phyloP scores from a whole-genome alignment of 1,140 invertebrate species.

The Eulimnadia texana region DNA sequence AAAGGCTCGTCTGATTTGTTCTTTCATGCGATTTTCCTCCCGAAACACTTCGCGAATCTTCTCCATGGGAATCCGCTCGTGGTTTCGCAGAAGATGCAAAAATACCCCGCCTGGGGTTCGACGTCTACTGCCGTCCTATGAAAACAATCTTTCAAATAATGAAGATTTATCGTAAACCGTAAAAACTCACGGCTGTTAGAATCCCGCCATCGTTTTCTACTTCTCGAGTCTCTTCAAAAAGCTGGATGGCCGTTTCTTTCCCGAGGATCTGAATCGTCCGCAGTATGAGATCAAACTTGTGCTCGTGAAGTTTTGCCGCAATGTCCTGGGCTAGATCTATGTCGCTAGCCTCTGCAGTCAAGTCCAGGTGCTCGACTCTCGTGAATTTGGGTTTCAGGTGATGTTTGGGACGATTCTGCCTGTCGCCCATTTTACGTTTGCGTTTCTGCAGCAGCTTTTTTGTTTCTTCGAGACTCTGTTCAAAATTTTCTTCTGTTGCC shows the following conservation, averaged over 20 bases:
- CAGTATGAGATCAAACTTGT: conserved; percentile 20
- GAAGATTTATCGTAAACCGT: not conserved
- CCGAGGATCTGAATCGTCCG: conserved; percentile 54
- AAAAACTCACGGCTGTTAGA: conserved; percentile 48
- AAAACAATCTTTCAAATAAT: conserved; percentile 17
- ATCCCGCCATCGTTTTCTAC: conserved; percentile 68
- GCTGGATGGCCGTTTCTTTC: conserved; percentile 51
- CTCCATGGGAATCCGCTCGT: conserved; percentile 48
- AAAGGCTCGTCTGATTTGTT: conserved; percentile 11
- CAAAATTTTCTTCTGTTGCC: conserved; percentile 3
- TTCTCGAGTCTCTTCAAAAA: conserved; percentile 60
- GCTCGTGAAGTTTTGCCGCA: conserved; percentile 12
- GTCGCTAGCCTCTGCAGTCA: conserved; percentile 4
- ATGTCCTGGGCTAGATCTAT: conserved; percentile 13
- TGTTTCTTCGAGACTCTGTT: conserved; percentile 2
- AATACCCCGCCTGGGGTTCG: conserved; percentile 71
- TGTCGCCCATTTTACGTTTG: conserved; percentile 1
- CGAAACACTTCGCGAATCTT: conserved; percentile 55
- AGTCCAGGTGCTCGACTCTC: not conserved
- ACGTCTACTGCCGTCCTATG: conserved; percentile 57
- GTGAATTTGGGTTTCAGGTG: not conserved
- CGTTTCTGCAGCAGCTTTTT: not conserved
- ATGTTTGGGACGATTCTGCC: not conserved
- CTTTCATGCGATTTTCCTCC: conserved; percentile 33
- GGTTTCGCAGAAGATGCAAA: conserved; percentile 60